Base-by-base conservation (phyloP, 2,797 vertebrate species). In the Scarus forsteni region DNA sequence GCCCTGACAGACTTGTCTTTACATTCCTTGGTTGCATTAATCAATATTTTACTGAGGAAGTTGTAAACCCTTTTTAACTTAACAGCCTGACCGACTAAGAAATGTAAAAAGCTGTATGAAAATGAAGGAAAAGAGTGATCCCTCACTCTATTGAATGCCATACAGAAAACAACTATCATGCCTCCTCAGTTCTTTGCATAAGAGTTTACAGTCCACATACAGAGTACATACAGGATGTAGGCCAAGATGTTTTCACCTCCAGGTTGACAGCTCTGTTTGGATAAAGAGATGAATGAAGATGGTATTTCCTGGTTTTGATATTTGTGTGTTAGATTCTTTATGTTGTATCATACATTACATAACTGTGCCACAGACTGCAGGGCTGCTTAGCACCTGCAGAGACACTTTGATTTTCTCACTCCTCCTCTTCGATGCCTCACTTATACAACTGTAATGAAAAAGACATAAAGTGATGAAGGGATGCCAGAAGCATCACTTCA, bases 281-380 rank as follows among this genome's bases (percentile, higher is more conserved):
- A 57, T 27, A 19, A 36, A 14, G 6, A 13, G 49, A 35, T 64
- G 42, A 10, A 60, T 42, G 13, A 42, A 61, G 11, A 19, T 36
- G 11, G 40, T 16, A 27, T 14, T 8, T 73, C 38, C 40, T n/a
- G 15, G 35, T 69, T 68, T 69, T 79, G 51, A 43, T 52, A 39
- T 54, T 53, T 54, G 13, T 56, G 42, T 80, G 46, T 72, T 40
- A 81, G 43, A 84, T 78, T 69, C 64, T 40, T 18, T 39, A 27
- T 1, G 38, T 10, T 42, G 27, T 34, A 6, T 10, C 12, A 4
- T 11, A 13, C 6, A 0, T 85, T 86, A 50, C 48, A 58, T 85
- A 86, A 89, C 68, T 60, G 63, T 61, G 10, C 70, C 56, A 16
- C 60, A 54, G 43, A 19, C 27, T 46, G 46, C 40, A 55, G 13